phyloP scores from a whole-genome alignment of 2,113 vertebrate species.

The Cyanocitta stelleri region DNA sequence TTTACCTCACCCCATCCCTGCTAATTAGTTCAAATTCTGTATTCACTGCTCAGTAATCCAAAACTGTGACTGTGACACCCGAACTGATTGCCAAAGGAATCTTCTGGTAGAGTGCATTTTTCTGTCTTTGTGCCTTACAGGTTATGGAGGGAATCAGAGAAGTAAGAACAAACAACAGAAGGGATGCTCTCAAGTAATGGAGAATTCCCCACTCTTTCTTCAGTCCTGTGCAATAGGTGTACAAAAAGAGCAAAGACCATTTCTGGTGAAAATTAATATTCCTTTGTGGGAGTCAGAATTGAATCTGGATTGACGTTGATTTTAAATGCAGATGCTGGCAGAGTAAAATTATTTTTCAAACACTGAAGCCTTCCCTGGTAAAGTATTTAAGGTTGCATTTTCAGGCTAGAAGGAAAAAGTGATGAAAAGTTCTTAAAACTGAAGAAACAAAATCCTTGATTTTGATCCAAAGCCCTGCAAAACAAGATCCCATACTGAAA shows the following conservation, averaged over 20 bases:
- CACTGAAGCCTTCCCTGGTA: slow-evolving; percentile 66
- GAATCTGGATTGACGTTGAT: slow-evolving; percentile 68
- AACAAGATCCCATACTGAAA: slow-evolving; percentile 67
- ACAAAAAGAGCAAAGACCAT: slow-evolving; percentile 19
- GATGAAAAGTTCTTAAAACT: slow-evolving; percentile 77
- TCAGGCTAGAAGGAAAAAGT: slow-evolving; percentile 76
- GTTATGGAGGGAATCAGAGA: background rate
- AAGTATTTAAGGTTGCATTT: slow-evolving; percentile 78
- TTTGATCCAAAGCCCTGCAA: slow-evolving; percentile 61
- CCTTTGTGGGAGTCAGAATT: slow-evolving; percentile 46
- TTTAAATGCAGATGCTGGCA: slow-evolving; percentile 70
- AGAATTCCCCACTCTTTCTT: background rate
- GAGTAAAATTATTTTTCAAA: slow-evolving; percentile 73
- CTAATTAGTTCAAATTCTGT: background rate
- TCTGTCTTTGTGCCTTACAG: background rate
- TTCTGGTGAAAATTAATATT: slow-evolving; percentile 52
- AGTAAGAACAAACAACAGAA: background rate
- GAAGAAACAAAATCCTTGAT: slow-evolving; percentile 76
- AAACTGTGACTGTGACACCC: background rate
- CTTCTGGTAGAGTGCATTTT: background rate
- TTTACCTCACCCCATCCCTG: background rate
- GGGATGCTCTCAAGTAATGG: background rate
- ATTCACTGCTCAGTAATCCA: background rate
- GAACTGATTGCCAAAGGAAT: background rate
- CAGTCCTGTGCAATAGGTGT: background rate